Evolutionary conservation across 2,888 invertebrate species (phyloP).

Genomic region (Andricus quercusramuli): DNA sequence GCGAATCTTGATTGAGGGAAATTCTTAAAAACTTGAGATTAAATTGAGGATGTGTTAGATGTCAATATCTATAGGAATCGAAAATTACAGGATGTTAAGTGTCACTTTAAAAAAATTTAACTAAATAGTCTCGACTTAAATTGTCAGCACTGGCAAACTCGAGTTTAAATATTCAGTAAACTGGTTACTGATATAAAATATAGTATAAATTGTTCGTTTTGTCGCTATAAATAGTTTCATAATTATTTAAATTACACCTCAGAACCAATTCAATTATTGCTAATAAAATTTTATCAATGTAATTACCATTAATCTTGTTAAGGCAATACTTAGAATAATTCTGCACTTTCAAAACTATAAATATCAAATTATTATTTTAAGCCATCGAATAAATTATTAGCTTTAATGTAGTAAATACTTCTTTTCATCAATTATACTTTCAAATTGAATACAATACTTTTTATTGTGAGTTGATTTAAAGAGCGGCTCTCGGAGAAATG

Average conservation of each 20-base stretch:
- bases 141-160: background rate
- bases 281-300: background rate
- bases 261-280: background rate
- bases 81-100: background rate
- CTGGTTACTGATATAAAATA: slow-evolving; percentile 9
- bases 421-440: background rate
- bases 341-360: no score
- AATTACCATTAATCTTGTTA: background rate
- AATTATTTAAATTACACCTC: background rate
- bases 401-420: background rate
- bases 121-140: background rate
- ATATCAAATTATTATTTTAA: no score
- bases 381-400: no score
- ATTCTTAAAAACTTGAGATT: background rate
- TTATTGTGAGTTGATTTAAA: background rate
- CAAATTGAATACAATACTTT: background rate
- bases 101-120: background rate
- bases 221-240: background rate
- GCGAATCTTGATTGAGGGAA: background rate
- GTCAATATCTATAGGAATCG: background rate
- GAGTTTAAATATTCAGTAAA: slow-evolving; percentile 15
- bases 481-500: background rate
- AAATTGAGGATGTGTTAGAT: background rate
- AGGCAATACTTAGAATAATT: no score
- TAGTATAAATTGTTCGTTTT: background rate